phyloP scores from a whole-genome alignment of 2,888 invertebrate species.

The Drosophila algonquin region DNA sequence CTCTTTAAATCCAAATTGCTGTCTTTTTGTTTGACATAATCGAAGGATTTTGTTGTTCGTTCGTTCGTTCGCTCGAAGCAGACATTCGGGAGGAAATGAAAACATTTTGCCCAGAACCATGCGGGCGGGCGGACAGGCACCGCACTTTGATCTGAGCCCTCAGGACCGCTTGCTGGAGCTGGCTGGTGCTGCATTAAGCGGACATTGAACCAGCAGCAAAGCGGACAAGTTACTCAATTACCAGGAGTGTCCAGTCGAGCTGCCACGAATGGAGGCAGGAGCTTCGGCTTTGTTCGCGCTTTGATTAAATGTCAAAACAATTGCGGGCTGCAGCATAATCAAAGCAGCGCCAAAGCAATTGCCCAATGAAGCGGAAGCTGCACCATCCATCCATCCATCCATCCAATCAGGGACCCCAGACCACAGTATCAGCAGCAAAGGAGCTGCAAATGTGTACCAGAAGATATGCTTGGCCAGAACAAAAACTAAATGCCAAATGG shows the following conservation, averaged over 20 bases:
- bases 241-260: constrained; percentile 74
- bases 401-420: background rate
- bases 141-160: constrained; percentile 9
- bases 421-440: no score
- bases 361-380: constrained; percentile 75
- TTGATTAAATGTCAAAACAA: constrained; percentile 78
- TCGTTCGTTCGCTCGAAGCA: constrained; percentile 23
- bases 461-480: no score
- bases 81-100: constrained; percentile 59
- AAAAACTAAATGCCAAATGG: no score
- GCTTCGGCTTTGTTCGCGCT: constrained; percentile 51
- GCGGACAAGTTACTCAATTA: constrained; percentile 70
- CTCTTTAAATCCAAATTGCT: constrained; percentile 70
- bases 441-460: background rate
- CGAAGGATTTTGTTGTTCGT: constrained; percentile 51
- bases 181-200: background rate
- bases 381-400: constrained; percentile 13
- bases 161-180: background rate
- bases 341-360: constrained; percentile 73
- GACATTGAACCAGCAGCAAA: constrained; percentile 61
- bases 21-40: constrained; percentile 73
- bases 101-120: constrained; percentile 43
- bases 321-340: constrained; percentile 73
- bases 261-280: no score
- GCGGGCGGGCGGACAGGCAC: constrained; percentile 44